A percentile compares a stretch with the other conserved stretches of the same genome.
Evolutionary conservation across 2,113 vertebrate species (phyloP).

Genomic region (Hystrix cristata): DNA sequence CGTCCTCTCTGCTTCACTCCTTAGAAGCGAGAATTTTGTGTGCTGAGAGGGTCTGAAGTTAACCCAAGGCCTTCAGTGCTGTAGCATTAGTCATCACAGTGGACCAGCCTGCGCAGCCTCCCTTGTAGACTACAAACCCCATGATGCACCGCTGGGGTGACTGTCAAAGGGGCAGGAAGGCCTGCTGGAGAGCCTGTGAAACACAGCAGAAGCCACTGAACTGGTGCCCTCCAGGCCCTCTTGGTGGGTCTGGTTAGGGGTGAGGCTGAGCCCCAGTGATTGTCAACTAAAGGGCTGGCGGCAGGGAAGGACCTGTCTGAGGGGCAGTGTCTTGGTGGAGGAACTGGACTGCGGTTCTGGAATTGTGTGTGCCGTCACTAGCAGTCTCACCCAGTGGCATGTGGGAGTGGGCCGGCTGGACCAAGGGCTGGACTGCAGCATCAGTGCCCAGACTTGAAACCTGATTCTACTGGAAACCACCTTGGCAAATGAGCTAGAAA

Average conservation of each 20-base stretch:
- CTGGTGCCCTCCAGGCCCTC: accelerated
- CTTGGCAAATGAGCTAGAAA: neutral
- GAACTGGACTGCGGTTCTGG: slow-evolving; percentile 88
- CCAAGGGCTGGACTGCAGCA: neutral
- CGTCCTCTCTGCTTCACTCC: neutral
- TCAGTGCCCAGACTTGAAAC: neutral
- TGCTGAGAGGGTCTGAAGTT: neutral
- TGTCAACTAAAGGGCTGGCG: neutral
- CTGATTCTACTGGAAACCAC: neutral
- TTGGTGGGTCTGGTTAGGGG: neutral
- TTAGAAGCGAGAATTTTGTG: neutral
- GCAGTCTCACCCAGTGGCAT: slow-evolving; percentile 91
- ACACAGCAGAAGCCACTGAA: neutral
- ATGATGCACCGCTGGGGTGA: neutral
- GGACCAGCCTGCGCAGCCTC: neutral
- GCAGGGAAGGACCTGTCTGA: slow-evolving; percentile 66
- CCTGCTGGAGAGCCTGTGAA: neutral
- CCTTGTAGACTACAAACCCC: slow-evolving; percentile 41
- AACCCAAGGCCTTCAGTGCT: neutral
- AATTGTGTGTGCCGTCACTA: slow-evolving; percentile 88
- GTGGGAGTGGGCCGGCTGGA: neutral
- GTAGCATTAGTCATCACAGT: neutral
- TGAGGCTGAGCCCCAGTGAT: neutral
- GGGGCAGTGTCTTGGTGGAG: slow-evolving; percentile 67
- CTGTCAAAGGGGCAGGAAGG: neutral